A percentile compares a stretch with the other conserved stretches of the same genome.
These are phyloP conservation scores for Drosophila pseudoobscura DNA, from an alignment of 1,140 invertebrate genomes.

Conservation along the genomic window DNA sequence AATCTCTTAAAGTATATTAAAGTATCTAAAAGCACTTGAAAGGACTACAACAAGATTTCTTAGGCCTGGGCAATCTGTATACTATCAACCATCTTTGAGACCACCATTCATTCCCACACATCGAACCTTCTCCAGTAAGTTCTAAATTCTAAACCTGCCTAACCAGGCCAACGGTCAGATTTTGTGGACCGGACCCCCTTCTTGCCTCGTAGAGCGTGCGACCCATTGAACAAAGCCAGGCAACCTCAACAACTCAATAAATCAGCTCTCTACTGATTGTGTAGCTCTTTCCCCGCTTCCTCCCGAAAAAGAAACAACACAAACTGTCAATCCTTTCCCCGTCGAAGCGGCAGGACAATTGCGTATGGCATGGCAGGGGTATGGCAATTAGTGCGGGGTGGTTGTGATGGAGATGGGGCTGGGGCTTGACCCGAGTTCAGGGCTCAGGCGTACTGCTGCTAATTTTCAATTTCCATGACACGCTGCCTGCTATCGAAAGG, in stretches of 20 bases:
- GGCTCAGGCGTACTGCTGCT: conserved; percentile 39
- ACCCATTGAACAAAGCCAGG: conserved; percentile 10
- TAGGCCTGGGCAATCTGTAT: too few relatives aligned
- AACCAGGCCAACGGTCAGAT: too few relatives aligned
- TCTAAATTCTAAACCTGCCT: too few relatives aligned
- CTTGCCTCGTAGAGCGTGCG: too few relatives aligned
- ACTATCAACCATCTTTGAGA: too few relatives aligned
- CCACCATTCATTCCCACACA: too few relatives aligned
- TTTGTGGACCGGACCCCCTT: too few relatives aligned
- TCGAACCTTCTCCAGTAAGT: too few relatives aligned
- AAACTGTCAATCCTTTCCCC: conserved; percentile 48
- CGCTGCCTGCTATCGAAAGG: conserved; percentile 68
- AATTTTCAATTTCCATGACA: conserved; percentile 78
- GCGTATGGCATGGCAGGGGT: background rate
- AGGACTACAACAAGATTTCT: too few relatives aligned
- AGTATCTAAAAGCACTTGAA: too few relatives aligned
- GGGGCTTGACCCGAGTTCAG: conserved; percentile 8
- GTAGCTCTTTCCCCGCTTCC: conserved; percentile 14
- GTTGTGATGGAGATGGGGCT: background rate
- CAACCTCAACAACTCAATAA: conserved; percentile 62
- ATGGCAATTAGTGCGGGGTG: conserved; percentile 24
- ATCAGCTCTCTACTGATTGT: conserved; percentile 52
- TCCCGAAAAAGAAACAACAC: conserved; percentile 28
- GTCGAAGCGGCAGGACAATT: conserved; percentile 3
- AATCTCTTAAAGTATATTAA: too few relatives aligned